Conservation (phyloP, 1,140 invertebrate genomes). For the Dryas iulia region DNA sequence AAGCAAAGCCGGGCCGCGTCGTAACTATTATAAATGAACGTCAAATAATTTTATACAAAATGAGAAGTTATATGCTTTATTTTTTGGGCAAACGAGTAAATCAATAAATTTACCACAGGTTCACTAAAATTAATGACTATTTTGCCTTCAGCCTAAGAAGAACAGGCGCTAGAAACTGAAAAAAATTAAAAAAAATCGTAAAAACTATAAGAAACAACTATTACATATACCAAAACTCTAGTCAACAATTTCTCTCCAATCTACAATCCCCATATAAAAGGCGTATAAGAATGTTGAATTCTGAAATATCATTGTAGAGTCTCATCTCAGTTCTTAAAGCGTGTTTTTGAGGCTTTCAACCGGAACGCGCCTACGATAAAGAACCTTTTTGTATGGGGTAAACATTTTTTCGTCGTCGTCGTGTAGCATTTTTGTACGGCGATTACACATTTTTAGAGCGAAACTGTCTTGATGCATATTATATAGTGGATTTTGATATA, state of each 20-base stretch:
- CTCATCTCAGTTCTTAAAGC: slow-evolving; percentile 3
- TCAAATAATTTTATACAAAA: no score
- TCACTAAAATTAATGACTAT: no score
- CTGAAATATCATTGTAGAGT: not conserved
- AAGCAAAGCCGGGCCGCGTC: no score
- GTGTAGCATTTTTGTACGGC: slow-evolving; percentile 1
- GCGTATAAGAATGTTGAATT: not conserved
- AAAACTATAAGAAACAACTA: not conserved
- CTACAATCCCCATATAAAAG: not conserved
- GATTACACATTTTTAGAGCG: not conserved
- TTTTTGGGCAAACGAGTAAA: no score
- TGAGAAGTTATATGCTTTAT: no score
- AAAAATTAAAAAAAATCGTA: no score
- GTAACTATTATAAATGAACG: no score
- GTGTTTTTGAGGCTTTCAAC: slow-evolving; percentile 10
- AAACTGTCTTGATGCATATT: not conserved
- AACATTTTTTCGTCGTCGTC: slow-evolving; percentile 12
- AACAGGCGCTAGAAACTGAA: no score
- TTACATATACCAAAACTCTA: not conserved
- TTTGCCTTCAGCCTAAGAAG: no score
- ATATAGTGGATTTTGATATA: not conserved
- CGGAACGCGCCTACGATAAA: slow-evolving; percentile 6
- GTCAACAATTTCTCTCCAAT: not conserved
- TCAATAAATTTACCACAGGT: no score
- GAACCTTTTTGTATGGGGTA: slow-evolving; percentile 11